These are phyloP conservation scores for Zele albiditarsus DNA, from an alignment of 2,888 invertebrate genomes.

Conservation along the genomic window DNA sequence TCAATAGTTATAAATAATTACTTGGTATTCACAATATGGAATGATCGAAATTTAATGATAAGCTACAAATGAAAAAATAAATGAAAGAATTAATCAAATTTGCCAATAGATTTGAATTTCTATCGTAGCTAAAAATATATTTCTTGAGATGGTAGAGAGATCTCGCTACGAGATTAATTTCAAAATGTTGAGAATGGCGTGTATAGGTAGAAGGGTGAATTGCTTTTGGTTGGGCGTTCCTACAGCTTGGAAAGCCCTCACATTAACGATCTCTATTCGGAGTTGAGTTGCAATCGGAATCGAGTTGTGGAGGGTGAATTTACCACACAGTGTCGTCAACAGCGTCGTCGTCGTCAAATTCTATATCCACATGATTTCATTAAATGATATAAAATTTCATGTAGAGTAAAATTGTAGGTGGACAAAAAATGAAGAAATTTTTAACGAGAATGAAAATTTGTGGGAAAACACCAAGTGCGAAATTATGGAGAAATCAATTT, in stretches of 20 bases:
- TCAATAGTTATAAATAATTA: too few species aligned
- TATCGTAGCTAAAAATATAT: background rate
- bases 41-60: too few species aligned
- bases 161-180: slow-evolving; percentile 15
- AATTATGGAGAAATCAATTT: too few species aligned
- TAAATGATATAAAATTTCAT: slow-evolving; percentile 5
- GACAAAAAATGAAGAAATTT: background rate
- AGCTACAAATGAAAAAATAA: background rate
- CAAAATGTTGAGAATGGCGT: background rate
- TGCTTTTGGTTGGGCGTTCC: background rate
- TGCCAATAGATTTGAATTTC: background rate
- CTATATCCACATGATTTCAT: background rate
- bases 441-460: too few species aligned
- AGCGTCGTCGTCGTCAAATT: background rate
- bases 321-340: background rate
- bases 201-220: background rate
- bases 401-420: background rate
- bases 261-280: slow-evolving; percentile 8
- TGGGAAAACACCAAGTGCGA: too few species aligned
- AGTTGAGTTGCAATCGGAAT: slow-evolving; percentile 11
- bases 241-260: background rate
- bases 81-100: background rate
- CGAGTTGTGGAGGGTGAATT: slow-evolving; percentile 4
- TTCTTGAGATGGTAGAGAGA: background rate
- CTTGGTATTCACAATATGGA: too few species aligned